These are phyloP conservation scores for Ochotona curzoniae DNA, from an alignment of 2,113 vertebrate genomes.

Conservation along the genomic window DNA sequence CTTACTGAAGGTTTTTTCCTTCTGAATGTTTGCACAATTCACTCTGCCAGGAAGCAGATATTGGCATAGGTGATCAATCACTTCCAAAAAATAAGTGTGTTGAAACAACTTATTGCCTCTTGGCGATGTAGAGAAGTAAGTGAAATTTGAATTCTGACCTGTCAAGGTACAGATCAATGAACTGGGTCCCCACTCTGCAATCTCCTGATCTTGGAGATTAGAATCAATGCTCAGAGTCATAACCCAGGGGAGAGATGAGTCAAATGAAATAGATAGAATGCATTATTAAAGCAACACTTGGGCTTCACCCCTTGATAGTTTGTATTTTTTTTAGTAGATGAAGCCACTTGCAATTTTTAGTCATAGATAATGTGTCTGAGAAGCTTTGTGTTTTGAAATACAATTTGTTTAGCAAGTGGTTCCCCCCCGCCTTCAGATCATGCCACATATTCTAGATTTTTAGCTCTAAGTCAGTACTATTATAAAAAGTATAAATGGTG, in stretches of 20 bases:
- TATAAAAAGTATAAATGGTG: background rate
- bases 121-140: background rate
- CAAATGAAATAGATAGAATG: background rate
- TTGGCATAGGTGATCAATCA: background rate
- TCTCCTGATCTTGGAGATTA: background rate
- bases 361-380: background rate
- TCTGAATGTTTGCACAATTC: background rate
- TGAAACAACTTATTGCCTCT: background rate
- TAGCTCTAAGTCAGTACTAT: background rate
- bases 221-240: background rate
- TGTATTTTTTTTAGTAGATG: background rate
- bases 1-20: background rate
- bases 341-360: slow-evolving; percentile 32
- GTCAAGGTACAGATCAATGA: background rate
- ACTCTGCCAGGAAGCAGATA: background rate
- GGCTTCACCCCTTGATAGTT: background rate
- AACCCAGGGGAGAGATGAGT: background rate
- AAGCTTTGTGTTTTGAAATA: background rate
- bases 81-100: background rate
- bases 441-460: background rate
- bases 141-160: background rate
- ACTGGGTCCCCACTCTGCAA: background rate
- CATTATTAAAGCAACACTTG: background rate
- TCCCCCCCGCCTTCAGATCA: background rate
- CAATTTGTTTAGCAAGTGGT: background rate